Base-by-base conservation (phyloP, 1,140 invertebrate species). In the Chelonus insularis region DNA sequence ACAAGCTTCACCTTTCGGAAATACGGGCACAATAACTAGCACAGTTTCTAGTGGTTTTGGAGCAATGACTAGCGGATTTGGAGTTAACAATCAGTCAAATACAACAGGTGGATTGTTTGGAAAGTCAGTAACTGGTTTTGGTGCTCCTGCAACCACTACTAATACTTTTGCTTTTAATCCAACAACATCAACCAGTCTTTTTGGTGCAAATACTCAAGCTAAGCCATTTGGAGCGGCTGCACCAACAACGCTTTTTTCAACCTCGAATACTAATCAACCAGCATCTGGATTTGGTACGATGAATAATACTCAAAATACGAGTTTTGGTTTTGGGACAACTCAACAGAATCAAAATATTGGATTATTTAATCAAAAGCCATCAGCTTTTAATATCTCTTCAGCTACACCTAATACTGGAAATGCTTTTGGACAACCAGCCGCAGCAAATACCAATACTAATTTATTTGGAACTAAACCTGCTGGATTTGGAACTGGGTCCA, bases 161-260 rank as follows among this genome's bases (percentile, higher is more conserved):
- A 84, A 84, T 56, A 81, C 79, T 11, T 85, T 88, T 74, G 83
- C 84, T 21, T 84, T 83, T n/a, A 80, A 81, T 56, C 64, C 80
- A 9, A 77, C 81, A 0, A 79, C 83, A 8, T 75, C 78, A 0
- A 73, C 82, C 20, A 81, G 76, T 70, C 56, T 80, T 2, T 83
- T 83, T 67, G 79, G 77, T 2, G 69, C 64, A 5, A 81, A 74
- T 65, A 71, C 74, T 32, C 79, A 80, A 69, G 63, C 75, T 1
- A 83, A 83, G 68, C 79, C 81, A 16, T 84, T 84, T 68, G 82
- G 81, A 61, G 62, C 74, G 59, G 72, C 77, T 34, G 61, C 81
- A 5, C 63, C 75, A 61, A 76, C 75, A 2, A 70, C 73, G 23
- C 64, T 83, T 37, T 83, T 83, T 64, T 68, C 73, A 18, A 70